These are phyloP conservation scores for Plectrocnemia conspersa DNA, from an alignment of 1,140 invertebrate genomes.

Conservation along the genomic window DNA sequence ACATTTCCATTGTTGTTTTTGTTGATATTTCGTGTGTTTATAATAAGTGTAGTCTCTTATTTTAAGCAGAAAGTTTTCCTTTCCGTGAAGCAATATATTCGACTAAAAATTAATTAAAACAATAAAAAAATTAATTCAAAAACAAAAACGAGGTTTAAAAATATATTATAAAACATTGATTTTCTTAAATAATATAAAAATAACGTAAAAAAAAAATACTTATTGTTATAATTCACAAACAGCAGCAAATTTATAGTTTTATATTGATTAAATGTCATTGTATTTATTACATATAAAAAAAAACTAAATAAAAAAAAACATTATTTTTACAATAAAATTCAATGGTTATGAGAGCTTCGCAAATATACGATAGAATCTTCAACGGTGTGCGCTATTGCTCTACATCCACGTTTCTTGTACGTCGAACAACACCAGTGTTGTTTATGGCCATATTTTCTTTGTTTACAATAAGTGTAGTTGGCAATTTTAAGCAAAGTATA, in stretches of 20 bases:
- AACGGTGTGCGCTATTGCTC: background rate
- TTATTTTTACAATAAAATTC: background rate
- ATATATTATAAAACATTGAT: background rate
- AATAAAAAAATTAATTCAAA: background rate
- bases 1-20: too few species aligned
- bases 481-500: background rate
- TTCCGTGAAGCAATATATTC: conserved; percentile 5
- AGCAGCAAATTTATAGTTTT: background rate
- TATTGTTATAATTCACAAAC: background rate
- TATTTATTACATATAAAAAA: background rate
- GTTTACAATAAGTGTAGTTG: too few species aligned
- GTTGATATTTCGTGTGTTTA: too few species aligned
- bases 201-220: background rate
- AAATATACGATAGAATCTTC: background rate
- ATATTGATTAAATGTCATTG: background rate
- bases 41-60: too few species aligned
- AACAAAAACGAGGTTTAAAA: background rate
- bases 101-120: conserved; percentile 9
- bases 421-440: conserved; percentile 6
- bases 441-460: background rate
- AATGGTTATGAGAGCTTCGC: background rate
- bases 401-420: background rate
- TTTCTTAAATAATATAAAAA: background rate
- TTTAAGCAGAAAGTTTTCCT: too few species aligned
- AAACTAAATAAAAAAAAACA: background rate